Base-by-base conservation (phyloP, 2,888 invertebrate genomes). In the Argyresthia albistria region DNA sequence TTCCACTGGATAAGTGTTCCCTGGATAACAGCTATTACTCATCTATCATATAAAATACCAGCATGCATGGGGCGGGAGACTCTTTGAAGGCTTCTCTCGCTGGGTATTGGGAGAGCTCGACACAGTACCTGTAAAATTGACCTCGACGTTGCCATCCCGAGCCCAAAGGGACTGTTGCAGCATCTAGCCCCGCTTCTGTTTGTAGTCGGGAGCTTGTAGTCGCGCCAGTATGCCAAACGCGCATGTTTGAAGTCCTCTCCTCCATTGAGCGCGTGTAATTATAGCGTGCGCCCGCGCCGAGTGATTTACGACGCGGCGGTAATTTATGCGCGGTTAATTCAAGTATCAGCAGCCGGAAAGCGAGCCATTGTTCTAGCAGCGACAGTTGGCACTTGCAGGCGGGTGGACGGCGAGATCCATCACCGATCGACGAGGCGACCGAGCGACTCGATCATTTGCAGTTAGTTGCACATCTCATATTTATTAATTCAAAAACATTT, bases 251-350 rank as follows among this genome's bases (percentile, higher is more conserved):
- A 25, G 25, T 25, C 25, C 25, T 25, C 25, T 25, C 25, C 14
- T 25, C 52, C 35, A 50, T 51, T 49, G 50, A 46, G 47, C 8
- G 54, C 14, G 43, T 39, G 61, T 66, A 66, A 68, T 66, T 64
- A 67, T 65, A 68, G 61, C 59, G 46, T 35, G 54, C 57, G 55
- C 55, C 15, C 62, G 58, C 63, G 73, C 60, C 71, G 81, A 81
- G 70, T 81, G 81, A 81, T 81, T 80, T 81, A 81, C 69, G 66
- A 66, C 9, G 57, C 56, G 54, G 53, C 53, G 56, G 67, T 81
- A 74, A 81, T 81, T 80, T 80, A 80, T 79, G 76, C 67, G 58
- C 67, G 79, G 80, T 80, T 82, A 81, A 81, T 83, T 83, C 80
- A 81, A 83, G 82, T 76, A 73, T 69, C 69, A 69, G 25, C 25